phyloP scores from a whole-genome alignment of 2,888 invertebrate genomes.

The Phyllotreta striolata region DNA sequence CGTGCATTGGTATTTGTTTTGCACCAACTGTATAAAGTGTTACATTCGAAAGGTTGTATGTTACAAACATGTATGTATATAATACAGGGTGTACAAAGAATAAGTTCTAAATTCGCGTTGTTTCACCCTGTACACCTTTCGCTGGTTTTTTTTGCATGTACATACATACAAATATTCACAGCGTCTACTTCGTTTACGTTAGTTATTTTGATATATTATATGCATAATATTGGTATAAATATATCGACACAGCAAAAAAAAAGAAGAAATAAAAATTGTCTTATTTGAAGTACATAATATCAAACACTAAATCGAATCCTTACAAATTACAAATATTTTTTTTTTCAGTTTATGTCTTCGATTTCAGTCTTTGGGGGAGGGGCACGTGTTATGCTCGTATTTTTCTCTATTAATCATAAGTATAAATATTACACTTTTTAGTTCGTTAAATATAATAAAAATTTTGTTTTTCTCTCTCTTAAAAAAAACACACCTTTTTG shows the following conservation, averaged over 20 bases:
- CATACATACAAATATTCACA: background rate
- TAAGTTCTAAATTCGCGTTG: too few relatives aligned
- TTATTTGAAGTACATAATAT: constrained; percentile 3
- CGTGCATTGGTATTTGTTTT: too few relatives aligned
- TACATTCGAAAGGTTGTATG: too few relatives aligned
- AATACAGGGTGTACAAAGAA: too few relatives aligned
- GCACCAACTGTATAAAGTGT: too few relatives aligned
- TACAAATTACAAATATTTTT: background rate
- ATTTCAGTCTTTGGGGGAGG: constrained; percentile 16
- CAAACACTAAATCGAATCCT: background rate
- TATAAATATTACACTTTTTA: constrained; percentile 19
- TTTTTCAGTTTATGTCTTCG: constrained; percentile 9
- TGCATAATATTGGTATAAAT: background rate
- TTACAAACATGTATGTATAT: too few relatives aligned
- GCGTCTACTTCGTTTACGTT: background rate
- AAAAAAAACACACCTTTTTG: constrained; percentile 38
- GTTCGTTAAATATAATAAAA: too few relatives aligned
- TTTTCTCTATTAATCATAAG: background rate
- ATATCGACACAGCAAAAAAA: constrained; percentile 7
- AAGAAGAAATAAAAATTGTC: too few relatives aligned
- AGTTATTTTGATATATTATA: constrained; percentile 1
- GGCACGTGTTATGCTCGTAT: background rate
- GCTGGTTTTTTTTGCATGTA: too few relatives aligned
- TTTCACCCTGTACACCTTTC: too few relatives aligned
- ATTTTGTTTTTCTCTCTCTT: constrained; percentile 31